phyloP scores from a whole-genome alignment of 1,140 invertebrate genomes.

The Macrosteles quadrilineatus region DNA sequence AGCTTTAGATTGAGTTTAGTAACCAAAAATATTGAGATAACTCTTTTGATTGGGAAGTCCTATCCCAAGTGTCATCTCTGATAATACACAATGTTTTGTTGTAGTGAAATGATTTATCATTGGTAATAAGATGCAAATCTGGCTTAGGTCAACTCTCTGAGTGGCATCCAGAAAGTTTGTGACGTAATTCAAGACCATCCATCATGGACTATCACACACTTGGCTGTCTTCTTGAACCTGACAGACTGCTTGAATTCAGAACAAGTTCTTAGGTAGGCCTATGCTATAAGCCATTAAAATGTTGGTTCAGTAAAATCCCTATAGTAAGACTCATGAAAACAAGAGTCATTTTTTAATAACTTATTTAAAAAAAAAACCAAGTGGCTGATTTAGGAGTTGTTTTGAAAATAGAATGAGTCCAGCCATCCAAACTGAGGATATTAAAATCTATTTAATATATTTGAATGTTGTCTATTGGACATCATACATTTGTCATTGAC shows the following conservation, averaged over 20 bases:
- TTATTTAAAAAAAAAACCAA: no score
- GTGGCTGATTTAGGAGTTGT: no score
- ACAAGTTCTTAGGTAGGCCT: conserved; percentile 55
- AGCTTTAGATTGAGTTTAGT: background rate
- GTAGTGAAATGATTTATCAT: background rate
- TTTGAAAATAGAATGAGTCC: no score
- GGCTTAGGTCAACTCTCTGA: conserved; percentile 62
- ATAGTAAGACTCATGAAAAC: no score
- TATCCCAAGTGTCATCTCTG: conserved; percentile 4
- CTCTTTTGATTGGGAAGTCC: background rate
- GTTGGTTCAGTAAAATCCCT: no score
- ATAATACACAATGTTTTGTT: background rate
- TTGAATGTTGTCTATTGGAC: no score
- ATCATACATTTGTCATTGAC: no score
- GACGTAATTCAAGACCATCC: conserved; percentile 73
- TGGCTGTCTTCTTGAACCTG: conserved; percentile 75
- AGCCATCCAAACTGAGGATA: no score
- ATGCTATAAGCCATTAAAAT: no score
- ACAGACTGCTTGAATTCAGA: conserved; percentile 67
- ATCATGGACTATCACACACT: conserved; percentile 81
- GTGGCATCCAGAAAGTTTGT: conserved; percentile 74
- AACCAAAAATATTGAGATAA: background rate
- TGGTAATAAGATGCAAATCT: conserved; percentile 22
- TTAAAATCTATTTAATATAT: no score
- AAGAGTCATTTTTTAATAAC: no score